Conservation (phyloP, 2,888 invertebrate genomes). For the Aphidius colemani region DNA sequence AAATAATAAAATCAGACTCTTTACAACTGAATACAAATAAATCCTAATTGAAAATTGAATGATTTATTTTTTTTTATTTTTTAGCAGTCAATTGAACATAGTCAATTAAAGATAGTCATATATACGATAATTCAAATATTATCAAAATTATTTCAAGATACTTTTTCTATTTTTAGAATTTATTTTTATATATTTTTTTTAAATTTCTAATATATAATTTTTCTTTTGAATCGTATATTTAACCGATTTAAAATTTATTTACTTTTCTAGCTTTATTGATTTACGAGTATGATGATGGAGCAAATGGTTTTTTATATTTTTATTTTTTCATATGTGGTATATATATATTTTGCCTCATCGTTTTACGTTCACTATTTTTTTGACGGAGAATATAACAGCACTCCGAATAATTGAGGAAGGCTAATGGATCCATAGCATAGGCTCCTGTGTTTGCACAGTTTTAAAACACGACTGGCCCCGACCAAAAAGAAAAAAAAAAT, state of each 20-base stretch:
- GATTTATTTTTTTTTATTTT: no score
- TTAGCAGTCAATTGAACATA: no score
- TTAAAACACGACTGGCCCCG: constrained; percentile 41
- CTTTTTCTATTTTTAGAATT: no score
- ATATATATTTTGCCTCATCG: constrained; percentile 9
- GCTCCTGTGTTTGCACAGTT: constrained; percentile 45
- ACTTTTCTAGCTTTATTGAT: constrained; percentile 22
- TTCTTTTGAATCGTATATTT: constrained; percentile 13
- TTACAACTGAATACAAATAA: no score
- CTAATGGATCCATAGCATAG: constrained; percentile 44
- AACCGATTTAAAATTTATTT: constrained; percentile 16
- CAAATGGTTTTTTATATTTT: background rate
- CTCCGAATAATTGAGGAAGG: constrained; percentile 46
- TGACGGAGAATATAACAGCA: constrained; percentile 37
- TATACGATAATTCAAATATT: no score
- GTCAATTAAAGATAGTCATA: no score
- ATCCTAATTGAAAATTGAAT: no score
- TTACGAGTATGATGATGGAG: constrained; percentile 9
- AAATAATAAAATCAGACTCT: no score
- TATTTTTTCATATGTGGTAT: background rate
- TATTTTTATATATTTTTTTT: background rate
- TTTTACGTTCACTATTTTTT: constrained; percentile 23
- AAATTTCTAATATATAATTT: background rate
- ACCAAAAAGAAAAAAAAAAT: constrained; percentile 14
- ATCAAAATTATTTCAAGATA: no score